Percentiles rank a stretch among this genome's conserved stretches.
phyloP scores from a whole-genome alignment of 2,888 invertebrate species.

The Drosophila austrosaltans region DNA sequence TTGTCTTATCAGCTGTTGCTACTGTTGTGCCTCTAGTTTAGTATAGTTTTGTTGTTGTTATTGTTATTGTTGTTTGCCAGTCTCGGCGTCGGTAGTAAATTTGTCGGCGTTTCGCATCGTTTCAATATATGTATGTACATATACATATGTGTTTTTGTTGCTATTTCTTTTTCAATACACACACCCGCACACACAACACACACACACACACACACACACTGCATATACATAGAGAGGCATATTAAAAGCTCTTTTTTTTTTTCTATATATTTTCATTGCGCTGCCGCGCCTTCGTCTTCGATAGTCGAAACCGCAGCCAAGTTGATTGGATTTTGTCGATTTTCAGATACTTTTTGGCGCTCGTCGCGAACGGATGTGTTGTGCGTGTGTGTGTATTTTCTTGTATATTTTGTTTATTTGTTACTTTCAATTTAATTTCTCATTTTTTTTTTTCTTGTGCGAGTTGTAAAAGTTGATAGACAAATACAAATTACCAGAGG shows the following conservation, averaged over 20 bases:
- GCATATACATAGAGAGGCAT: slow-evolving; percentile 1
- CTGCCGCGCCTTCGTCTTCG: slow-evolving; percentile 68
- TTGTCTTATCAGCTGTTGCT: slow-evolving; percentile 66
- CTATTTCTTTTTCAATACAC: slow-evolving; percentile 45
- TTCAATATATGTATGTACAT: neutral
- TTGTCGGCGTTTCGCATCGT: slow-evolving; percentile 24
- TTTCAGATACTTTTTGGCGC: slow-evolving; percentile 71
- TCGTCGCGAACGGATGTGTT: slow-evolving; percentile 64
- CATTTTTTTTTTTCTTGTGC: neutral
- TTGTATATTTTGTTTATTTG: slow-evolving; percentile 10
- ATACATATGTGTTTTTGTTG: slow-evolving; percentile 23
- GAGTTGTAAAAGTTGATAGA: neutral
- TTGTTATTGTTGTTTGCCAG: slow-evolving; percentile 20
- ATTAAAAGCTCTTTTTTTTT: slow-evolving; percentile 49
- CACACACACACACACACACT: neutral
- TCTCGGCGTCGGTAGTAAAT: slow-evolving; percentile 36
- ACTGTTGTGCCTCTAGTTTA: slow-evolving; percentile 24
- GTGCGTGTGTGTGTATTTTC: slow-evolving; percentile 21
- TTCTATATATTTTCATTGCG: slow-evolving; percentile 37
- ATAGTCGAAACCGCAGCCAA: slow-evolving; percentile 33
- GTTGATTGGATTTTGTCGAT: slow-evolving; percentile 44
- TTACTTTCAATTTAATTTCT: slow-evolving; percentile 14
- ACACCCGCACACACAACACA: neutral
- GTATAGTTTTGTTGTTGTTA: slow-evolving; percentile 20
- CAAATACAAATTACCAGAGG: neutral